These are phyloP conservation scores for Crax fasciolata DNA, from an alignment of 2,797 vertebrate species.

Conservation along the genomic window DNA sequence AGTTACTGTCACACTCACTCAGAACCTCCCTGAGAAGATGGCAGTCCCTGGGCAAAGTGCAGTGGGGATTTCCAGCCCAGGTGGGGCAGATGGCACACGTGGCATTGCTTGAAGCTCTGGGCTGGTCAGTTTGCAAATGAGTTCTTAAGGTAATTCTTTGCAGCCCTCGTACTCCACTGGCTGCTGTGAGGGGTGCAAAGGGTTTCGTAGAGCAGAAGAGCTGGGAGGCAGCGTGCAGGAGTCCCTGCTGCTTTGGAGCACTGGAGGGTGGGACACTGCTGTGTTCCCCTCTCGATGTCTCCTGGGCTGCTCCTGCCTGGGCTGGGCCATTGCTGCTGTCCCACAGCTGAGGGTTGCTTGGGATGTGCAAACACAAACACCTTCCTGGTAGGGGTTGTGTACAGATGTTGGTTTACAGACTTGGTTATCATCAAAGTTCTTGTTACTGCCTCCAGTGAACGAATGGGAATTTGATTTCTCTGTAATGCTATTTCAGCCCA, in stretches of 20 bases:
- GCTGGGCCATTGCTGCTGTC: not conserved
- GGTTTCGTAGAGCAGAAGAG: too few species aligned
- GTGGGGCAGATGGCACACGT: not conserved
- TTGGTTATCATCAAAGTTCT: not conserved
- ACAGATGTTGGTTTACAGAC: rapidly evolving
- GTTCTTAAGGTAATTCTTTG: not conserved
- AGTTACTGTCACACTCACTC: too few species aligned
- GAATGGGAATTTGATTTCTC: not conserved
- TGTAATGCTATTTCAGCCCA: conserved; percentile 83
- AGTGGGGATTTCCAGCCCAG: not conserved
- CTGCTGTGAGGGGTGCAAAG: too few species aligned
- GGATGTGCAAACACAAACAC: too few species aligned
- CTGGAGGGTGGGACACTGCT: not conserved
- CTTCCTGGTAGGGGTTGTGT: not conserved
- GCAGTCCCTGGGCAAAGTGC: not conserved
- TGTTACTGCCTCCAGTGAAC: not conserved
- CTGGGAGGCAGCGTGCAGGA: not conserved
- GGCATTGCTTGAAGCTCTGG: not conserved
- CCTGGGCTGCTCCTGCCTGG: not conserved
- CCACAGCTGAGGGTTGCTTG: not conserved
- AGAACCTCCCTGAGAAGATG: not conserved
- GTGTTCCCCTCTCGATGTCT: not conserved
- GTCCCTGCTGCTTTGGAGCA: not conserved
- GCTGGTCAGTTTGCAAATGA: too few species aligned
- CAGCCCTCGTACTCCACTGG: not conserved